Evolutionary conservation across 2,113 vertebrate genomes (phyloP), one percentile per base, ranked within the genome.

Genomic region (Sisor rabdophorus): DNA sequence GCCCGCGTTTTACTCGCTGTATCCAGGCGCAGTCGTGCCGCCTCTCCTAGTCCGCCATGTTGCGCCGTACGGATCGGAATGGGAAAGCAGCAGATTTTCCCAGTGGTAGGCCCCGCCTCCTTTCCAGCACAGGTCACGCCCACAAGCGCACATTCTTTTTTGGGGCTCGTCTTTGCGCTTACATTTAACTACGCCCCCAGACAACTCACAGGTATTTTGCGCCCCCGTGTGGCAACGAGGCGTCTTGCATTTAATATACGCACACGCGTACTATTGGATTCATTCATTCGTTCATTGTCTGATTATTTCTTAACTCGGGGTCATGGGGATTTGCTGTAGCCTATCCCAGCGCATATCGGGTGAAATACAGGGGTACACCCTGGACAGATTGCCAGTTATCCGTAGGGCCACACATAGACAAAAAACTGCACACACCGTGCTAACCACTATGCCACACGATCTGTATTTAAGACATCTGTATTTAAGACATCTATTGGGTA

Each of bases 1-100:
- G 87, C 84, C 86, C 87, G 84, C 86, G 73, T 84, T 89, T 87
- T 88, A 82, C 88, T 89, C 81, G 81, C 85, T 89, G 89, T 89
- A 87, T 92, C 90, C 90, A 89, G 88, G 88, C 90, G 86, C 85
- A 86, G 89, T 86, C 55, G 71, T 84, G 87, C 85, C 84, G 86
- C 84, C 88, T 86, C 71, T 86, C 88, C 88, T 92, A 92, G 80
- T 90, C 91, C 91, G 91, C 91, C 91, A 92, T 92, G 91, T 92
- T 92, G 90, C 90, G 90, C 87, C 89, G 90, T 85, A 86, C 86
- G 85, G 86, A 79, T 55, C 82, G 90, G 89, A 91, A 90, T 89
- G 89, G 89, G 88, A 90, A 73, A 91, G 84, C 84, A 80, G 85
- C 72, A 78, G 76, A 87, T 90, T 75, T 75, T 91, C 88, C 89